Evolutionary conservation across 1,140 invertebrate genomes (phyloP).

Genomic region (Lordiphosa collinella): DNA sequence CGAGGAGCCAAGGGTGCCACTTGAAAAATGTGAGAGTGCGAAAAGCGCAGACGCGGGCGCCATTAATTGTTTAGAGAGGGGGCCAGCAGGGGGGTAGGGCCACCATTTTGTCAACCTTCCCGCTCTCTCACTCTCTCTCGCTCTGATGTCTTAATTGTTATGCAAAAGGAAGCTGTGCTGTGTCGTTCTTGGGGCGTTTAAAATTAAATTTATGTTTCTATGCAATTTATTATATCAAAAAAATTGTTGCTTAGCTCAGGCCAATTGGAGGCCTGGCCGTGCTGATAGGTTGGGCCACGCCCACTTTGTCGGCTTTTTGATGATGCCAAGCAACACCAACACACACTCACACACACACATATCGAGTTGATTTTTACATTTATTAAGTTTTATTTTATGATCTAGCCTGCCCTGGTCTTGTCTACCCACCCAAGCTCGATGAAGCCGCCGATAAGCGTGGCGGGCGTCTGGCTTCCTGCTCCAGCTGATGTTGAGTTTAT

Average conservation of each 20-base stretch:
- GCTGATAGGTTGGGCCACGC: conserved; percentile 66
- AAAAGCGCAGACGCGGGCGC: conserved; percentile 61
- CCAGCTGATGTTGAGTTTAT: conserved; percentile 33
- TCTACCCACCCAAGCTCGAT: conserved; percentile 51
- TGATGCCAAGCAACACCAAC: conserved; percentile 33
- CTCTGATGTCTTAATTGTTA: conserved; percentile 67
- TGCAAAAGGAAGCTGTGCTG: conserved; percentile 25
- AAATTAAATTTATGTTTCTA: conserved; percentile 75
- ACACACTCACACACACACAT: conserved; percentile 11
- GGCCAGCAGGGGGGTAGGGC: background rate
- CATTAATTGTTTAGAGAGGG: conserved; percentile 63
- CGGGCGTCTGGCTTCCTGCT: conserved; percentile 32
- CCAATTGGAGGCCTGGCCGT: conserved; percentile 62
- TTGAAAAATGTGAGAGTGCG: conserved; percentile 70
- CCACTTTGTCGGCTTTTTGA: conserved; percentile 67
- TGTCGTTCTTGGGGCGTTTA: conserved; percentile 54
- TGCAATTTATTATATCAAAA: conserved; percentile 71
- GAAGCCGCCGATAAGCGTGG: conserved; percentile 42
- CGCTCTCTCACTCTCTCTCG: conserved; percentile 16
- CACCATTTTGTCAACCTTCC: conserved; percentile 54
- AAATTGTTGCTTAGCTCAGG: conserved; percentile 46
- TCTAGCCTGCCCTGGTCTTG: conserved; percentile 31
- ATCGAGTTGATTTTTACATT: conserved; percentile 39
- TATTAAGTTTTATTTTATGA: conserved; percentile 51
- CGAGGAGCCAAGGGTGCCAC: conserved; percentile 52